A percentile compares a stretch with the other conserved stretches of the same genome.
Conservation (phyloP, 1,140 invertebrate species). For the Cardiocondyla obscurior region DNA sequence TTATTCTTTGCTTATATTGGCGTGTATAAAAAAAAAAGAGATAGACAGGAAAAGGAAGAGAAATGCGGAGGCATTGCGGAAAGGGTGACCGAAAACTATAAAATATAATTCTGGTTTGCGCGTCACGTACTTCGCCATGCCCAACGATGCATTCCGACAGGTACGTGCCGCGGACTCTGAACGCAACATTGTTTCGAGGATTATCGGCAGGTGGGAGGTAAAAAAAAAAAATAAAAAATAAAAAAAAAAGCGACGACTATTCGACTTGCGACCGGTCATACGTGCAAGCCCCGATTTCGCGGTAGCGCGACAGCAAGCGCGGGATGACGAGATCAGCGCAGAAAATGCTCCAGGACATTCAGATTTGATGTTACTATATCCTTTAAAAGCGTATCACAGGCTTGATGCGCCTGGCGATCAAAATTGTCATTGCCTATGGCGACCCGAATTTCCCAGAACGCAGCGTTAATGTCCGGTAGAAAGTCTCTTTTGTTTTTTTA, state of each 20-base stretch:
- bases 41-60: neutral
- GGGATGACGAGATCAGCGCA: neutral
- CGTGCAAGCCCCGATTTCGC: slow-evolving; percentile 17
- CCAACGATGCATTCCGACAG: slow-evolving; percentile 47
- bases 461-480: neutral
- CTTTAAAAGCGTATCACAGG: neutral
- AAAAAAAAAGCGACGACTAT: slow-evolving; percentile 31
- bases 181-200: slow-evolving; percentile 54
- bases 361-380: slow-evolving; percentile 20
- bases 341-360: slow-evolving; percentile 33
- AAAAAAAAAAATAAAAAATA: slow-evolving; percentile 9
- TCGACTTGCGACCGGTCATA: slow-evolving; percentile 45
- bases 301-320: neutral
- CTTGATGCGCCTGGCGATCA: neutral
- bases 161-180: slow-evolving; percentile 46
- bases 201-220: slow-evolving; percentile 15
- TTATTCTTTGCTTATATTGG: neutral
- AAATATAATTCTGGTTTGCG: slow-evolving; percentile 57
- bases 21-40: neutral
- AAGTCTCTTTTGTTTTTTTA: neutral
- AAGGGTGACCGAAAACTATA: slow-evolving; percentile 43
- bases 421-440: slow-evolving; percentile 5
- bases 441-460: slow-evolving; percentile 1
- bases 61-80: slow-evolving; percentile 2
- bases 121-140: slow-evolving; percentile 49